A percentile compares a stretch with the other conserved stretches of the same genome.
Evolutionary conservation across 2,113 vertebrate genomes (phyloP).

Genomic region (Nanorana parkeri): DNA sequence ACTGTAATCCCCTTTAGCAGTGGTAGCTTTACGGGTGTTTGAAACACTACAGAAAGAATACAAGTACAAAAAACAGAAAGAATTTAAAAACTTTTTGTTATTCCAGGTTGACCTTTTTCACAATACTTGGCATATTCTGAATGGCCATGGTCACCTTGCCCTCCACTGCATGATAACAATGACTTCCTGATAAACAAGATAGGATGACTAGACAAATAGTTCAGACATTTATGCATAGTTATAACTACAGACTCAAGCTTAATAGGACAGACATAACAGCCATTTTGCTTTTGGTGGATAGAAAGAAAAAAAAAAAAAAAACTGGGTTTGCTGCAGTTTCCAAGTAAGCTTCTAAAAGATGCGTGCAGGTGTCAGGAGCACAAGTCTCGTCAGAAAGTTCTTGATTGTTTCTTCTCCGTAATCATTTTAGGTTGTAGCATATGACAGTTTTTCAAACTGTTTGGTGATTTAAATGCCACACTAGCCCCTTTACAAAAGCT

Average conservation of each 20-base stretch:
- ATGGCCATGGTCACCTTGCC: slow-evolving; percentile 57
- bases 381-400: slow-evolving; percentile 58
- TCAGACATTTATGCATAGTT: slow-evolving; percentile 65
- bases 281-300: slow-evolving; percentile 57
- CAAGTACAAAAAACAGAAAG: background rate
- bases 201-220: slow-evolving; percentile 52
- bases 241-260: slow-evolving; percentile 54
- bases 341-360: slow-evolving; percentile 66
- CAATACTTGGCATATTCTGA: slow-evolving; percentile 62
- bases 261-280: slow-evolving; percentile 63
- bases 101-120: slow-evolving; percentile 57
- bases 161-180: slow-evolving; percentile 60
- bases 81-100: slow-evolving; percentile 20
- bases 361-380: slow-evolving; percentile 56
- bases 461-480: slow-evolving; percentile 67
- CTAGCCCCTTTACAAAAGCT: slow-evolving; percentile 71
- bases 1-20: background rate
- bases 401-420: slow-evolving; percentile 61
- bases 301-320: background rate
- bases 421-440: slow-evolving; percentile 64
- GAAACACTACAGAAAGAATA: slow-evolving; percentile 44
- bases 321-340: slow-evolving; percentile 50
- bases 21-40: background rate
- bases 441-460: slow-evolving; percentile 68
- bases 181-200: slow-evolving; percentile 62